These are phyloP conservation scores for Meles meles DNA, from an alignment of 2,113 vertebrate genomes.

Conservation along the genomic window DNA sequence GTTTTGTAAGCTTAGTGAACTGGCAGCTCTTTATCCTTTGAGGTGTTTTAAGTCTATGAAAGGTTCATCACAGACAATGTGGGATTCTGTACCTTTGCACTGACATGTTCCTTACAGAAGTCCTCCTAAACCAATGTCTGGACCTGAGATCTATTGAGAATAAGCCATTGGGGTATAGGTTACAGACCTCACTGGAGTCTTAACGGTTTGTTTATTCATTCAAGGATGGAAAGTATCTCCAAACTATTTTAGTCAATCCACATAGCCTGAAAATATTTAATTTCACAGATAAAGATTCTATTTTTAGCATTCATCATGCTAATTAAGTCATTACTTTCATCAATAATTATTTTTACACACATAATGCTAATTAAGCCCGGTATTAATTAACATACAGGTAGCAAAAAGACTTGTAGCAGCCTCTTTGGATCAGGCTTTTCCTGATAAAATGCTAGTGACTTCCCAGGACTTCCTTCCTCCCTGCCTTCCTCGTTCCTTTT, in stretches of 20 bases:
- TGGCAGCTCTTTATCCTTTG: background rate
- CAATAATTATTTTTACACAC: background rate
- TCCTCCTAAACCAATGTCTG: background rate
- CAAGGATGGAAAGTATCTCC: background rate
- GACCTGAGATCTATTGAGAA: background rate
- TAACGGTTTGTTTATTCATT: background rate
- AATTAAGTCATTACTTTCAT: conserved; percentile 43
- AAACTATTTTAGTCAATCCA: background rate
- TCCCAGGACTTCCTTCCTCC: background rate
- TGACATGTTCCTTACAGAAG: background rate
- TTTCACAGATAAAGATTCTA: background rate
- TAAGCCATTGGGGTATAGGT: background rate
- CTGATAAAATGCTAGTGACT: background rate
- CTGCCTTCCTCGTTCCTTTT: background rate
- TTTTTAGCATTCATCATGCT: conserved; percentile 4
- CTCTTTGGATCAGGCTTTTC: background rate
- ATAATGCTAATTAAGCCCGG: conserved; percentile 17
- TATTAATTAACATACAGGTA: conserved; percentile 35
- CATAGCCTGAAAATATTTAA: background rate
- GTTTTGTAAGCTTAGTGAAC: background rate
- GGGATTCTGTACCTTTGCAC: background rate
- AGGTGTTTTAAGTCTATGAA: background rate
- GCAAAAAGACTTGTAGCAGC: background rate
- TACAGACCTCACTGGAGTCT: background rate
- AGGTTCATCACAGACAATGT: background rate